These are phyloP conservation scores for Hycleus cichorii DNA, from an alignment of 1,140 invertebrate species.

Conservation along the genomic window DNA sequence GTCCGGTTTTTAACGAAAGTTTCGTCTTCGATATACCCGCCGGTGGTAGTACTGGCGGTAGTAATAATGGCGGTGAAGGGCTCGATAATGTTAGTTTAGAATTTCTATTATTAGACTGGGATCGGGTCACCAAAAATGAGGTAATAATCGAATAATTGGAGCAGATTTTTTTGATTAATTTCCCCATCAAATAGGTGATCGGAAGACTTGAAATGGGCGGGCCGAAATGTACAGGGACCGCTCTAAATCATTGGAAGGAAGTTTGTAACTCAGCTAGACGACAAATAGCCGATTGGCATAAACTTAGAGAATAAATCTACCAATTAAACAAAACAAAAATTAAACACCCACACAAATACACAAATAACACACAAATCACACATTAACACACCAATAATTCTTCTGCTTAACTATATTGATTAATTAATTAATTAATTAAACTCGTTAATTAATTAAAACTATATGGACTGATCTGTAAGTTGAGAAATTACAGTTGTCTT, in stretches of 20 bases:
- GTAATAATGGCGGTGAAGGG: slow-evolving; percentile 52
- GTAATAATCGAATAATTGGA: slow-evolving; percentile 43
- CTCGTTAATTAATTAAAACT: too few relatives aligned
- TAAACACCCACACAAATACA: too few relatives aligned
- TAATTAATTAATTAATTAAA: too few relatives aligned
- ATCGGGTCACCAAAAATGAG: slow-evolving; percentile 96
- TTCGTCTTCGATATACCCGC: slow-evolving; percentile 80
- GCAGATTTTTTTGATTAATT: not conserved
- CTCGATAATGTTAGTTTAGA: slow-evolving; percentile 87
- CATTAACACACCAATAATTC: too few relatives aligned
- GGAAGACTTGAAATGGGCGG: slow-evolving; percentile 87
- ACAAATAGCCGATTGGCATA: slow-evolving; percentile 98
- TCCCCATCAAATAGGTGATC: slow-evolving; percentile 63
- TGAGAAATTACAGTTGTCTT: too few relatives aligned
- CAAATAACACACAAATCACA: too few relatives aligned
- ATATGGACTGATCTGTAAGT: too few relatives aligned
- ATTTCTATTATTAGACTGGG: slow-evolving; percentile 92
- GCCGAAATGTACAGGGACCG: slow-evolving; percentile 65
- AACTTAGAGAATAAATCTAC: slow-evolving; percentile 39
- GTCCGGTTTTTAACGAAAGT: slow-evolving; percentile 98
- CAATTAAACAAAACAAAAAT: not conserved
- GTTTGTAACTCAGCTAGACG: slow-evolving; percentile 91
- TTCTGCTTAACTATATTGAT: too few relatives aligned
- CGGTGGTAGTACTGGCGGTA: slow-evolving; percentile 32
- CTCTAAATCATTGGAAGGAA: slow-evolving; percentile 92